phyloP scores from a whole-genome alignment of 2,113 vertebrate genomes.

The Protobothrops mucrosquamatus region DNA sequence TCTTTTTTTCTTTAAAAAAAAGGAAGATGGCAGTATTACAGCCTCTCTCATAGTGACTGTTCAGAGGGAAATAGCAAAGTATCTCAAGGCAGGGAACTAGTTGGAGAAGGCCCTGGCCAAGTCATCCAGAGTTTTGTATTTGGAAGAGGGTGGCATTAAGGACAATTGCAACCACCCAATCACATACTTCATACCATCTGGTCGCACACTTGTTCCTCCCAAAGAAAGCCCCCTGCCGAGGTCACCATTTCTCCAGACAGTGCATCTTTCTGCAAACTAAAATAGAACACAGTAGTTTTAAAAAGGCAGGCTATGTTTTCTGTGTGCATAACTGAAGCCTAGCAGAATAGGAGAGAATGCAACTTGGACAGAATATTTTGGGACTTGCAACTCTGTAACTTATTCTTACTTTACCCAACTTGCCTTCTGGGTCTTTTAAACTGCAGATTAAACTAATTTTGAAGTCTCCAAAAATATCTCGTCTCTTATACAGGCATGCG shows the following conservation, averaged over 20 bases:
- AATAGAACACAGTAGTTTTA: not conserved
- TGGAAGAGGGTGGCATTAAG: not conserved
- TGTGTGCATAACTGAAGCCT: not conserved
- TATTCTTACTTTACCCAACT: not conserved
- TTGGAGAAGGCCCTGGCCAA: not conserved
- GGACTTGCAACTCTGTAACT: not conserved
- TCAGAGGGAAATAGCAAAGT: not conserved
- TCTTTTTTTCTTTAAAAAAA: not conserved
- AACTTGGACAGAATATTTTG: not conserved
- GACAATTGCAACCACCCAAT: not conserved
- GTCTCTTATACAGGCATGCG: not conserved
- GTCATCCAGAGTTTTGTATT: not conserved
- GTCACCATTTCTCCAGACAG: not conserved
- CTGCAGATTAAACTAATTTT: not conserved
- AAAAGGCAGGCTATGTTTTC: not conserved
- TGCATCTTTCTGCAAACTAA: constrained; percentile 11
- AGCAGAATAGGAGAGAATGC: not conserved
- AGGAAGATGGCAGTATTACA: not conserved
- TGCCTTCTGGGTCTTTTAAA: not conserved
- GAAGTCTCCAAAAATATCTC: not conserved
- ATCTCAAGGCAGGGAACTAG: not conserved
- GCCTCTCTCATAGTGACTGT: not conserved
- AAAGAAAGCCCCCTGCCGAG: not conserved
- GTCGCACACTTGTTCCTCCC: constrained; percentile 4
- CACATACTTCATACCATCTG: constrained; percentile 13